Base-by-base conservation (phyloP, 2,797 vertebrate genomes). In the Erpetoichthys calabaricus region DNA sequence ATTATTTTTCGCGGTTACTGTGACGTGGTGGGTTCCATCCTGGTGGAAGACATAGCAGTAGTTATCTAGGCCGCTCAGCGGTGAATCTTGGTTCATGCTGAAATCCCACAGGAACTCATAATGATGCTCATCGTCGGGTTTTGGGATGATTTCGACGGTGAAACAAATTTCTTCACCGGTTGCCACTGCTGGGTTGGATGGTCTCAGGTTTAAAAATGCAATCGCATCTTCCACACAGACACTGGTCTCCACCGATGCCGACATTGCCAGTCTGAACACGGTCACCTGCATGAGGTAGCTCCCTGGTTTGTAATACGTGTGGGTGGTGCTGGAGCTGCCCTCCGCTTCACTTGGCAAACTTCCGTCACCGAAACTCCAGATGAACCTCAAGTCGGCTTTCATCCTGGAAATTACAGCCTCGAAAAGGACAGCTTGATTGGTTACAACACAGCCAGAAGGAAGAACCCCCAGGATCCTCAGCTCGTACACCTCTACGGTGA, bases 311-410 rank as follows among this genome's bases (percentile, higher is more conserved):
- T 60, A 57, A 63, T 81, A 88, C 8, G n/a, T 68, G 61, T 89
- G 81, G 6, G 42, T 42, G 4, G 59, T 60, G n/a, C 60, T 64
- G 1, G 76, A 56, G 44, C 64, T 69, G 51, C 81, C 85, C 42
- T 45, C 70, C 9, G 66, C 63, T 3, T 73, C 52, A 59, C 56
- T 53, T 6, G 60, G 53, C 10, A 69, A 64, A 6, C 67, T 77
- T 5, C 67, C 72, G 52, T 86, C 81, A 50, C 78, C 81, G 65
- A 90, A 85, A 41, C 66, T 57, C 88, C 88, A 89, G 25, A 64
- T 65, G 62, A 85, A 86, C 42, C 57, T 69, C 44, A 86, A 51
- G 6, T 3, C 43, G 47, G 75, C 66, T 59, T 60, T 4, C 25
- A 75, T 74, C 6, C 77, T 76, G 8, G 68, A 77, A 7, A 86